Evolutionary conservation across 2,888 invertebrate species (phyloP).

Genomic region (Acanthopleura granulata): DNA sequence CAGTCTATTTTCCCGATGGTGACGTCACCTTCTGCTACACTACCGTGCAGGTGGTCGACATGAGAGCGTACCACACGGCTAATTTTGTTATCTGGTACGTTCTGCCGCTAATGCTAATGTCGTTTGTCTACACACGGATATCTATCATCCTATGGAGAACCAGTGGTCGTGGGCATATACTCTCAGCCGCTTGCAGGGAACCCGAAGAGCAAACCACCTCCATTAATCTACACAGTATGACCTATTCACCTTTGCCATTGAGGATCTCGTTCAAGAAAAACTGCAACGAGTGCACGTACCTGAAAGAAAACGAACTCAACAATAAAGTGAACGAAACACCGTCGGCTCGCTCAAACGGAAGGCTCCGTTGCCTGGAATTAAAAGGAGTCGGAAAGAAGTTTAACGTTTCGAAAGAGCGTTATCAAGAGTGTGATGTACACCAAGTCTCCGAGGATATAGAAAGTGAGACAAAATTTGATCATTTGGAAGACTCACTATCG

Average conservation of each 20-base stretch:
- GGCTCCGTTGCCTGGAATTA: slow-evolving; percentile 4
- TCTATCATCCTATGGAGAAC: slow-evolving; percentile 85
- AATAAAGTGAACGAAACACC: background rate
- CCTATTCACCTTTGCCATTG: background rate
- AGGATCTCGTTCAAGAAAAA: slow-evolving; percentile 13
- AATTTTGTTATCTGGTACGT: slow-evolving; percentile 87
- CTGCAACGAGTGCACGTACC: slow-evolving; percentile 4
- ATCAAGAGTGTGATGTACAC: background rate
- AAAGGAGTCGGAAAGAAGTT: slow-evolving; percentile 10
- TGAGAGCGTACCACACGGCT: slow-evolving; percentile 79
- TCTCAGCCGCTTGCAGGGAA: background rate
- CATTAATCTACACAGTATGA: slow-evolving; percentile 9
- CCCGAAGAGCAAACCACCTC: background rate
- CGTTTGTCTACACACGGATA: slow-evolving; percentile 84
- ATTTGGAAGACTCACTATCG: background rate
- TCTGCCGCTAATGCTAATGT: slow-evolving; percentile 84
- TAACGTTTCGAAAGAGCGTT: background rate
- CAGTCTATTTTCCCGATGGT: slow-evolving; percentile 74
- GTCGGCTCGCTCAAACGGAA: background rate
- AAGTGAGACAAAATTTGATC: slow-evolving; percentile 11
- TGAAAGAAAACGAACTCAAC: background rate
- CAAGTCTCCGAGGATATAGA: background rate
- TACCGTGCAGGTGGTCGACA: slow-evolving; percentile 26
- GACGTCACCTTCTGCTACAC: slow-evolving; percentile 27
- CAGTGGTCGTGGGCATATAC: slow-evolving; percentile 32